Percentiles rank a stretch among this genome's conserved stretches.
phyloP scores from a whole-genome alignment of 2,797 vertebrate genomes.

The Eremophila alpestris region DNA sequence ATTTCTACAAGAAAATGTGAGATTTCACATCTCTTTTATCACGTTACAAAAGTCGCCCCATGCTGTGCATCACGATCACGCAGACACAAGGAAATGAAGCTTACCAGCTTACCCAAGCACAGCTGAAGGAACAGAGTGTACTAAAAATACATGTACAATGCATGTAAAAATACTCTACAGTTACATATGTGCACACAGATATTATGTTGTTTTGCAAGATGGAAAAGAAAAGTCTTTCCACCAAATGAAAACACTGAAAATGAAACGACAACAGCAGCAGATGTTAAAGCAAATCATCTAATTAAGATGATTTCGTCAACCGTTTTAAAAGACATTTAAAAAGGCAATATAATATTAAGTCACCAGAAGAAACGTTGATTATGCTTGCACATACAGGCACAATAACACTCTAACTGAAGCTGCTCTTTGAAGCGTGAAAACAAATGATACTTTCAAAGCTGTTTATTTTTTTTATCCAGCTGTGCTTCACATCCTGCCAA shows the following conservation, averaged over 20 bases:
- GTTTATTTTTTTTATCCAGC: conserved; percentile 27
- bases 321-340: conserved; percentile 22
- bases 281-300: conserved; percentile 52
- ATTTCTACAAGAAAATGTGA: conserved; percentile 12
- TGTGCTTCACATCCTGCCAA: conserved; percentile 13
- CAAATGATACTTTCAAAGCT: conserved; percentile 32
- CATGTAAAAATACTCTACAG: not conserved
- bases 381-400: not conserved
- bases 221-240: conserved; percentile 13
- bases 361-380: conserved; percentile 35
- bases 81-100: conserved; percentile 36
- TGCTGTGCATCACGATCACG: conserved; percentile 1
- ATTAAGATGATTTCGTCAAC: conserved; percentile 52
- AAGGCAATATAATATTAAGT: conserved; percentile 30
- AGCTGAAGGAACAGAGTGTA: conserved; percentile 14
- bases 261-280: conserved; percentile 25
- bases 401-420: not conserved
- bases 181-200: conserved; percentile 19
- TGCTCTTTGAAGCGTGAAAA: conserved; percentile 41
- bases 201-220: conserved; percentile 3
- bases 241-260: conserved; percentile 38
- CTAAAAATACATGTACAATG: conserved; percentile 51
- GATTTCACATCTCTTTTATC: conserved; percentile 27
- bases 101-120: conserved; percentile 48
- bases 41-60: not conserved